Conservation (phyloP, 2,113 vertebrate species). For the Galeopterus variegatus region DNA sequence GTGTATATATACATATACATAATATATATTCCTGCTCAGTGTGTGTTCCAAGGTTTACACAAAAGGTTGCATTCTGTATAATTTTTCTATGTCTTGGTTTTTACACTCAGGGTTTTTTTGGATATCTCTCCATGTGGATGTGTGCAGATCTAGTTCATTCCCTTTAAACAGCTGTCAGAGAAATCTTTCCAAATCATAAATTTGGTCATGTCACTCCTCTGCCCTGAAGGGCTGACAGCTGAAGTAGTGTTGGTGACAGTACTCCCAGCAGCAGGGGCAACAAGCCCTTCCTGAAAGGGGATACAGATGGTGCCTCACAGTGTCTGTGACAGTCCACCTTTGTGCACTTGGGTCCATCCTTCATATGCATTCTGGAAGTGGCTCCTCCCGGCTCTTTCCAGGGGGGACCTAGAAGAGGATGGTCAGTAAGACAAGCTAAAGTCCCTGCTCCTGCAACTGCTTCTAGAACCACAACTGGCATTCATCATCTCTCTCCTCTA, state of each 20-base stretch:
- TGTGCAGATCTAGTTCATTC: not conserved
- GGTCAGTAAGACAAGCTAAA: not conserved
- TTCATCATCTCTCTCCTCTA: not conserved
- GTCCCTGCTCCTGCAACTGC: not conserved
- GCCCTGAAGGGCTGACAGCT: not conserved
- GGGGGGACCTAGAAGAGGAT: not conserved
- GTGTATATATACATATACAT: not conserved
- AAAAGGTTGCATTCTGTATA: not conserved
- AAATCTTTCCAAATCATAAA: not conserved
- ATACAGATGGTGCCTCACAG: not conserved
- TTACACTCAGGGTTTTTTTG: not conserved
- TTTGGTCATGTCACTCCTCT: not conserved
- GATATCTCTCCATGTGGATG: not conserved
- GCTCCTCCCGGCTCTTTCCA: not conserved
- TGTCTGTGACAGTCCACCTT: not conserved
- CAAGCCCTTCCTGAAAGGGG: not conserved
- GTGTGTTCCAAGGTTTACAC: not conserved
- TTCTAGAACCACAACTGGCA: not conserved
- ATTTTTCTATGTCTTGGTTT: conserved; percentile 27
- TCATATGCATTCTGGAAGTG: not conserved
- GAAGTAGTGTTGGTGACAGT: not conserved
- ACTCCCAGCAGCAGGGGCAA: not conserved
- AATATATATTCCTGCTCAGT: not conserved
- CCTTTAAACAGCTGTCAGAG: not conserved
- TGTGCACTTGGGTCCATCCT: not conserved